These are phyloP conservation scores for Magallana angulata DNA, from an alignment of 1,140 invertebrate genomes.

Conservation along the genomic window DNA sequence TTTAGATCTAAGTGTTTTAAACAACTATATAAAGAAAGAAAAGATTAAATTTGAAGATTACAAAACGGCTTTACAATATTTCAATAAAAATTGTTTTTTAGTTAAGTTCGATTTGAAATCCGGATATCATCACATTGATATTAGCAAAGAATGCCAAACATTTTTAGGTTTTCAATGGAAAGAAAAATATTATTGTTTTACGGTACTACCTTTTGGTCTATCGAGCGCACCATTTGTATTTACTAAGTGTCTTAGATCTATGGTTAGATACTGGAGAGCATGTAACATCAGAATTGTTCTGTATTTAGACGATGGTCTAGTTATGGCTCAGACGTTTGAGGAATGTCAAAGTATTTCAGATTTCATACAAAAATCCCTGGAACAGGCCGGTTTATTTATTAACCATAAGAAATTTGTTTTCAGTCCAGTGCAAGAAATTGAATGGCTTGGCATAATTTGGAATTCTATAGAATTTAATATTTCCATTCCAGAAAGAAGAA, in stretches of 20 bases:
- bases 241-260: conserved; percentile 44
- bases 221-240: conserved; percentile 44
- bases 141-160: conserved; percentile 20
- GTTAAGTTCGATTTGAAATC: conserved; percentile 35
- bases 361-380: not conserved
- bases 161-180: conserved; percentile 52
- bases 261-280: conserved; percentile 51
- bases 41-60: conserved; percentile 28
- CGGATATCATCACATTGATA: conserved; percentile 47
- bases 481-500: conserved; percentile 47
- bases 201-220: conserved; percentile 51
- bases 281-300: conserved; percentile 41
- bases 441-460: conserved; percentile 43
- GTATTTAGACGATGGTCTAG: conserved; percentile 46
- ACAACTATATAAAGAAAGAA: not conserved
- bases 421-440: conserved; percentile 16
- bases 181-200: conserved; percentile 46
- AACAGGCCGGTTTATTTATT: conserved; percentile 11
- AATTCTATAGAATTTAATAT: conserved; percentile 24
- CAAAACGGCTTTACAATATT: conserved; percentile 6
- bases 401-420: conserved; percentile 44
- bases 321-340: not conserved
- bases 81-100: not conserved
- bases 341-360: conserved; percentile 19
- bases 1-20: conserved; percentile 36